A percentile compares a stretch with the other conserved stretches of the same genome.
These are phyloP conservation scores for Cephonodes hylas DNA, from an alignment of 2,888 invertebrate species.

Conservation along the genomic window DNA sequence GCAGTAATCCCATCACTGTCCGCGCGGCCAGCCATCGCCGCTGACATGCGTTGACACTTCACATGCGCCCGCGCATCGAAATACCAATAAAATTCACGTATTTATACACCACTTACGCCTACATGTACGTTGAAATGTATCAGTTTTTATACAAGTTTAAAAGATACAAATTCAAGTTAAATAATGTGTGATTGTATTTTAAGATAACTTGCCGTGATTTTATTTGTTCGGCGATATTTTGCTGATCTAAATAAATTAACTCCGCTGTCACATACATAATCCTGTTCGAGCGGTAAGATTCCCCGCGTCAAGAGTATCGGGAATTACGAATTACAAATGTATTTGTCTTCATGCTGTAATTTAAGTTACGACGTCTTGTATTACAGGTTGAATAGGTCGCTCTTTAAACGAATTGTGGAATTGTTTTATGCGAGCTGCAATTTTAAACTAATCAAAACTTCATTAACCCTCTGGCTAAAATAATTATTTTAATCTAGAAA, in stretches of 20 bases:
- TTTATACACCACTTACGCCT: constrained; percentile 29
- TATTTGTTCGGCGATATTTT: background rate
- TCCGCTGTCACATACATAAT: background rate
- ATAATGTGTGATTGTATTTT: constrained; percentile 18
- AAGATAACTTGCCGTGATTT: constrained; percentile 4
- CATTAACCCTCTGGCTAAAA: too few species aligned
- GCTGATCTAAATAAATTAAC: background rate
- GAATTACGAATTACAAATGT: background rate
- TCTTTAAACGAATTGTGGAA: background rate
- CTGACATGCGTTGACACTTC: constrained; percentile 43
- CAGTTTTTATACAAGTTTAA: constrained; percentile 22
- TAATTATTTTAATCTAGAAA: too few species aligned
- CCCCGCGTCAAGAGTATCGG: background rate
- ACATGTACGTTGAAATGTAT: constrained; percentile 35
- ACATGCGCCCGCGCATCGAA: constrained; percentile 22
- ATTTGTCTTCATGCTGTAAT: background rate
- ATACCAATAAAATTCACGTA: constrained; percentile 26
- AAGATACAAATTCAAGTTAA: constrained; percentile 18
- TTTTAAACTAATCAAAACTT: too few species aligned
- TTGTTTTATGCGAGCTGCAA: background rate
- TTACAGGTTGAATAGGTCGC: background rate
- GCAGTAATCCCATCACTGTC: background rate
- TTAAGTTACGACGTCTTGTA: background rate
- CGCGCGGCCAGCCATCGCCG: constrained; percentile 16
- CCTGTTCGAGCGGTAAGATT: background rate